Evolutionary conservation across 1,140 invertebrate genomes (phyloP).

Genomic region (Mamestra configurata): DNA sequence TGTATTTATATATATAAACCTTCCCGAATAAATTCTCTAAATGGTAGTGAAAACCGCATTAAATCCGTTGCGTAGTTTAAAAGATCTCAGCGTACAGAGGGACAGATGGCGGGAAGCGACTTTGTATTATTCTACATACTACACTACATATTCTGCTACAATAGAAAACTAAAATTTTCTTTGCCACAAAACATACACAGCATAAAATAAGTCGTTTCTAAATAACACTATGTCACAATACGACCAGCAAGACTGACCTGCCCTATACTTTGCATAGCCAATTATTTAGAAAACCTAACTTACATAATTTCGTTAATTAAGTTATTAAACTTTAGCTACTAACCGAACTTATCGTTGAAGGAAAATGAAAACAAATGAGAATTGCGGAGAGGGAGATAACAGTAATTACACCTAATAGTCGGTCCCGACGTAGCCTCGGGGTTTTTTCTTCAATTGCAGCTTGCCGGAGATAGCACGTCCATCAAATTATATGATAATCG

Average conservation of each 20-base stretch:
- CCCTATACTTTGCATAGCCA: neutral
- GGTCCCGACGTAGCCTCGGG: slow-evolving; percentile 57
- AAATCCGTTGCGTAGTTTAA: too few relatives aligned
- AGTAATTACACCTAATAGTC: slow-evolving; percentile 66
- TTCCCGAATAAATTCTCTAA: too few relatives aligned
- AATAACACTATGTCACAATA: slow-evolving; percentile 9
- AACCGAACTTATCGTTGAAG: slow-evolving; percentile 49
- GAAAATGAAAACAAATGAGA: slow-evolving; percentile 58
- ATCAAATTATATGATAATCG: slow-evolving; percentile 68
- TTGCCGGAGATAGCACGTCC: slow-evolving; percentile 59
- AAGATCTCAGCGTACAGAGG: too few relatives aligned
- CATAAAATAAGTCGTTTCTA: neutral
- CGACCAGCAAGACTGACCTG: neutral
- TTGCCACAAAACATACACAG: neutral
- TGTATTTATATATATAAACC: too few relatives aligned
- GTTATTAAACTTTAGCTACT: slow-evolving; percentile 48
- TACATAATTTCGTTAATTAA: slow-evolving; percentile 38
- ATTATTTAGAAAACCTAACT: slow-evolving; percentile 35
- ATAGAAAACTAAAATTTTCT: neutral
- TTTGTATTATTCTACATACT: too few relatives aligned
- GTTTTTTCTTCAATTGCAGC: slow-evolving; percentile 63
- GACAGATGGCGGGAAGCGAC: too few relatives aligned
- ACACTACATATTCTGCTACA: too few relatives aligned
- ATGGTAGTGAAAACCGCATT: too few relatives aligned
- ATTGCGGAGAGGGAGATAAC: slow-evolving; percentile 55